Evolutionary conservation across 2,888 invertebrate species (phyloP).

Genomic region (Rhimphoctona megacephalus): DNA sequence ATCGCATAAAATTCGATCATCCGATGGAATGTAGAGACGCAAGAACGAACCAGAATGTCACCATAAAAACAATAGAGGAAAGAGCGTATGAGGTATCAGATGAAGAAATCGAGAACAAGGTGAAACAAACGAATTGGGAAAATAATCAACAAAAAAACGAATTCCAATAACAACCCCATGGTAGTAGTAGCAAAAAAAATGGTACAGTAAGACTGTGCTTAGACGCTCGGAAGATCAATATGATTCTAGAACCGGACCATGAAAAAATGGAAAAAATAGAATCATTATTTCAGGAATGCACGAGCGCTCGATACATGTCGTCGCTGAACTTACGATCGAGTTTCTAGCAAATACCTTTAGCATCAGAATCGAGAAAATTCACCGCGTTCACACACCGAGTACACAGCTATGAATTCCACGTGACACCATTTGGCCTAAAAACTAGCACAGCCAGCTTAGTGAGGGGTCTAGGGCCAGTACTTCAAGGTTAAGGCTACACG

Average conservation of each 20-base stretch:
- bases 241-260: not conserved
- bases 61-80: not conserved
- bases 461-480: too few relatives aligned
- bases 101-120: not conserved
- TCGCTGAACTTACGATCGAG: too few relatives aligned
- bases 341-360: too few relatives aligned
- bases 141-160: not conserved
- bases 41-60: too few relatives aligned
- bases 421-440: too few relatives aligned
- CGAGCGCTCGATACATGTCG: too few relatives aligned
- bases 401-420: too few relatives aligned
- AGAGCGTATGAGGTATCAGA: not conserved
- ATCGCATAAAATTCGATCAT: not conserved
- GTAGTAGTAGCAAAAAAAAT: slow-evolving; percentile 23
- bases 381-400: too few relatives aligned
- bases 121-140: not conserved
- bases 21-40: not conserved
- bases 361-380: too few relatives aligned
- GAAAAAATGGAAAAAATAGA: slow-evolving; percentile 15
- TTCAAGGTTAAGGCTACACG: too few relatives aligned
- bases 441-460: too few relatives aligned
- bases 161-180: slow-evolving; percentile 63
- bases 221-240: slow-evolving; percentile 24
- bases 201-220: too few relatives aligned
- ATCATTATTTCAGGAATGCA: not conserved